A percentile compares a stretch with the other conserved stretches of the same genome.
Conservation (phyloP, 2,888 invertebrate species). For the Lycophotia porphyrea region DNA sequence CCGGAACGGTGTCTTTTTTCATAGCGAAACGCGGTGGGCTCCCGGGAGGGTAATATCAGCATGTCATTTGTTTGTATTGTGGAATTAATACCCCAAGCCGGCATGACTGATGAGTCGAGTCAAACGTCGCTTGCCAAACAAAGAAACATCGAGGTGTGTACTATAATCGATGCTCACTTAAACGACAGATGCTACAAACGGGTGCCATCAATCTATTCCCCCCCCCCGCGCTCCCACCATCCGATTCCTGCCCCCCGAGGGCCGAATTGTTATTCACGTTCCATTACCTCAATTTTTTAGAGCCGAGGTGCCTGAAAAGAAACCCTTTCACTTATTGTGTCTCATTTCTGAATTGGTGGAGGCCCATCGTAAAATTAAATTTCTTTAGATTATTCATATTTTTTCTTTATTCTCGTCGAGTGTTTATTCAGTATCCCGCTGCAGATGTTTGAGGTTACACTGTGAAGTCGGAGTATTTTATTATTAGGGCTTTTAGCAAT, state of each 20-base stretch:
- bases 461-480: slow-evolving; percentile 55
- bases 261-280: slow-evolving; percentile 89
- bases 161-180: slow-evolving; percentile 89
- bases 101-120: slow-evolving; percentile 83
- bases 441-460: slow-evolving; percentile 69
- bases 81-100: slow-evolving; percentile 82
- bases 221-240: slow-evolving; percentile 68
- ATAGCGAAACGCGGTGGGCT: slow-evolving; percentile 68
- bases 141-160: slow-evolving; percentile 87
- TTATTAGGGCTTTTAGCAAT: slow-evolving; percentile 44
- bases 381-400: slow-evolving; percentile 82
- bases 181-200: slow-evolving; percentile 90
- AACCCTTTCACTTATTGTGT: slow-evolving; percentile 89
- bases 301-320: slow-evolving; percentile 86
- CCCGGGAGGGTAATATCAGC: slow-evolving; percentile 78
- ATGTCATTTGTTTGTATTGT: slow-evolving; percentile 85
- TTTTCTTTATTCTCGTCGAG: slow-evolving; percentile 58
- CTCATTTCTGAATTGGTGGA: slow-evolving; percentile 84
- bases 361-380: slow-evolving; percentile 85
- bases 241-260: slow-evolving; percentile 73
- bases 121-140: slow-evolving; percentile 85
- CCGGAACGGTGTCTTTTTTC: slow-evolving; percentile 75
- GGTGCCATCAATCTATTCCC: slow-evolving; percentile 87
- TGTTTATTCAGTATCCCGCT: slow-evolving; percentile 67
- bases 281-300: slow-evolving; percentile 90